Base-by-base conservation (phyloP, 2,888 invertebrate genomes). In the Stenolophus ochropezus region DNA sequence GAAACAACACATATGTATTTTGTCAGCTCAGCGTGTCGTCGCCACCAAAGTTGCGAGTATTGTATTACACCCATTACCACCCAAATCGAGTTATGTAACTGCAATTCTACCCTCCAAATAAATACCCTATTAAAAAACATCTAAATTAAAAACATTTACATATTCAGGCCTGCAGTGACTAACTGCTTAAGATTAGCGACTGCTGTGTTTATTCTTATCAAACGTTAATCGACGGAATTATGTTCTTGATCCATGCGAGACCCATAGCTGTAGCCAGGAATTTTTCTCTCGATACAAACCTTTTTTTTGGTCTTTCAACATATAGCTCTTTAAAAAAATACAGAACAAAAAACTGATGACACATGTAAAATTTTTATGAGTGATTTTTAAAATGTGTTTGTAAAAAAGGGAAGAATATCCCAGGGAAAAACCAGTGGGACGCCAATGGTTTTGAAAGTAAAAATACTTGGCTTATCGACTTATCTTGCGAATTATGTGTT, bases 401-500 rank as follows among this genome's bases (percentile, higher is more conserved):
- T 2, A 8, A 33, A 33, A 8, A 33, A 8, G 33, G 4, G n/a
- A 42, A 42, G 11, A 3, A 27, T 27, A 3, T 27, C 11, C 8
- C 6, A 42, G 11, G 6, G 33, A 33, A 33, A 33, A 33, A 8
- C 1, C 11, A 42, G 6, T 42, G 8, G 8, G 6, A 42, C 33
- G 33, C 33, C 33, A 1, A 42, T 42, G 33, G 33, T 42, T 51
- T 16, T 51, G 14, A 51, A 51, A 51, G 18, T 16, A 75, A 75
- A 75, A 75, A 75, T 75, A 53, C 75, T 53, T 14, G 8, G n/a
- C 53, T 27, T 75, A 75, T 75, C 75, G 75, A 6, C 18, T 25
- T 75, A 75, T 75, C 75, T 75, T 8, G 56, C 75, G 56, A 75
- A 75, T 75, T 75, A 75, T 75, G 75, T 56, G 75, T 56, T 51